Evolutionary conservation across 2,888 invertebrate genomes (phyloP), one percentile per base, ranked within the genome.

Genomic region (Agriopis aurantiaria): DNA sequence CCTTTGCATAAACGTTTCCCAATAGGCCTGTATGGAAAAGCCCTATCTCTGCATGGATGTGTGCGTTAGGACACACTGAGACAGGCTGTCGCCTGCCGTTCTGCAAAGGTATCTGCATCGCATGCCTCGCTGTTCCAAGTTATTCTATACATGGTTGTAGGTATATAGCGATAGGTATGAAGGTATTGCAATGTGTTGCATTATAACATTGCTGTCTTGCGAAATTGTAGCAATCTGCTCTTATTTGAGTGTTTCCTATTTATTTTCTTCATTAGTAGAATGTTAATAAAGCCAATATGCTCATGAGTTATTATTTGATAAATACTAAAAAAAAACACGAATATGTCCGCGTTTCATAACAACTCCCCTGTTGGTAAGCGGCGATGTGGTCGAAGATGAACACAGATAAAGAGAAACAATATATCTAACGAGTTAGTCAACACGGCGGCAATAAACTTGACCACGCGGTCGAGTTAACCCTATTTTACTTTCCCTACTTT

Each of bases 31-130:
- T 64, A 62, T 69, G 65, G 41, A 69, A 52, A 65, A 40, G 65
- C 65, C 65, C 61, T 65, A 65, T 43, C 65, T 33, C 49, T 55
- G 41, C 10, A 62, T 78, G 74, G 60, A 65, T 77, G 76, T 65
- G 74, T 75, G 76, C 62, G 72, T 75, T 75, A 78, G 76, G 80
- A 79, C 82, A 82, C 81, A 82, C 76, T 67, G 85, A 90, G 89
- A 90, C 90, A 82, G 76, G 71, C 67, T 76, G 89, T 84, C 89
- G 89, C 88, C 90, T 48, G 17, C 45, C 56, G 45, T 81, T 85
- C 80, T 84, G 83, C 76, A 81, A 60, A 62, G 43, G 52, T 64
- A 56, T 55, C 48, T 65, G 56, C 68, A 64, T 59, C 43, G 64
- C 59, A 64, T 53, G 64, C 46, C 43, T 43, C 40, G 49, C 49